Evolutionary conservation across 1,140 invertebrate species (phyloP), one percentile per base, ranked within the genome.

Genomic region (Trachymyrmex cornetzi): DNA sequence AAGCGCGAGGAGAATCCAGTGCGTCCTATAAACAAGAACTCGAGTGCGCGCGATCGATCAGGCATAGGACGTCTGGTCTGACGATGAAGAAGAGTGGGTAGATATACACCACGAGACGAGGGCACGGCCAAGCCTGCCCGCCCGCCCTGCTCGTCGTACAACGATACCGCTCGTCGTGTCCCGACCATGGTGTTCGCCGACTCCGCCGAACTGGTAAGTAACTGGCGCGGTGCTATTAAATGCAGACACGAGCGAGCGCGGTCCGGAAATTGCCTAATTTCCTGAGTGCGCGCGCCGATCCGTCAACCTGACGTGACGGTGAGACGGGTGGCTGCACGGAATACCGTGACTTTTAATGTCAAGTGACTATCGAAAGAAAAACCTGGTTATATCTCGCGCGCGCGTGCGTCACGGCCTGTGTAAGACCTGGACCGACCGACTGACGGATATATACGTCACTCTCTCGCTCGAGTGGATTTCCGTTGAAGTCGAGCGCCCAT

Each of bases 251-350:
- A 95, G 94, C 93, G 93, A 92, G 94, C 93, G 93, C 94, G 88
- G 93, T 79, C 94, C 94, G 94, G 95, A 95, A 95, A 95, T 95
- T 95, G 94, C 95, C 95, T 95, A 95, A 95, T 95, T 95, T 95
- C 95, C 95, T 95, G 94, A 95, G 92, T 95, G 94, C 94, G 94
- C 95, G 92, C 94, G 94, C 94, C 94, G 94, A 95, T 95, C 94
- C 94, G 94, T 95, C 94, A 95, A 94, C 93, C 91, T 95, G 94
- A 95, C 94, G 92, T 94, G 92, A 94, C 94, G 92, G 93, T 87
- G 94, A 95, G 66, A 69, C 66, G 66, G 93, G 94, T 94, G 91
- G 92, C 91, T 92, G 94, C 94, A 94, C 93, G 93, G 64, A 94
- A 92, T 93, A 93, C 92, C 92, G 91, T 95, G 94, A 95, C 92